Percentiles rank a stretch among this genome's conserved stretches.
Conservation (phyloP, 2,797 vertebrate species). For the Sardinella longiceps region DNA sequence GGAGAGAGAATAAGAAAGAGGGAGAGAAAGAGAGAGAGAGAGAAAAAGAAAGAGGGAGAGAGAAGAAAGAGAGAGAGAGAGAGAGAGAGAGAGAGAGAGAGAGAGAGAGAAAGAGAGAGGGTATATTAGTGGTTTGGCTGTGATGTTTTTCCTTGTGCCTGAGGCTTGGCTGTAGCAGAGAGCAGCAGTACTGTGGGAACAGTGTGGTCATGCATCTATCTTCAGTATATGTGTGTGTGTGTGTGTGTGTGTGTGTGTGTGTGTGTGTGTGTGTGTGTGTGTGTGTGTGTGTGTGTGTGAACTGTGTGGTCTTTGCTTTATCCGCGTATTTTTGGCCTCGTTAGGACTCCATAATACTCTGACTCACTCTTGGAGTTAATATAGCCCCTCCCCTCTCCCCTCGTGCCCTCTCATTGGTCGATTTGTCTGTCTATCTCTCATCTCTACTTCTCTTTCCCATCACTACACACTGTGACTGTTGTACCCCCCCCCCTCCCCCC, state of each 20-base stretch:
- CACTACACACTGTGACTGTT: no score
- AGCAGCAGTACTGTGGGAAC: not conserved
- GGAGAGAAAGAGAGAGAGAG: conserved; percentile 22
- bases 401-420: not conserved
- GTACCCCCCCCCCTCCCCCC: no score
- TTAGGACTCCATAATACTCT: not conserved
- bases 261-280: no score
- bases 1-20: no score
- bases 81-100: no score
- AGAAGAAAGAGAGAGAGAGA: no score
- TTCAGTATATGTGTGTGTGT: no score
- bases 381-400: not conserved
- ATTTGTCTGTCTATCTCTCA: not conserved
- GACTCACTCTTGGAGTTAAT: not conserved
- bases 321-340: not conserved
- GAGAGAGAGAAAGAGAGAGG: no score
- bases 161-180: not conserved
- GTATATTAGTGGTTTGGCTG: not conserved
- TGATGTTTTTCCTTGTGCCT: not conserved
- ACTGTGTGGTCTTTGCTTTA: conserved; percentile 6
- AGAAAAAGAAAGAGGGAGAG: no score
- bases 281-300: no score
- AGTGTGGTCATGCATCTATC: no score
- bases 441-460: conserved; percentile 19
- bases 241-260: no score